phyloP scores from a whole-genome alignment of 2,888 invertebrate genomes.

The Kryphioiulus occultus region DNA sequence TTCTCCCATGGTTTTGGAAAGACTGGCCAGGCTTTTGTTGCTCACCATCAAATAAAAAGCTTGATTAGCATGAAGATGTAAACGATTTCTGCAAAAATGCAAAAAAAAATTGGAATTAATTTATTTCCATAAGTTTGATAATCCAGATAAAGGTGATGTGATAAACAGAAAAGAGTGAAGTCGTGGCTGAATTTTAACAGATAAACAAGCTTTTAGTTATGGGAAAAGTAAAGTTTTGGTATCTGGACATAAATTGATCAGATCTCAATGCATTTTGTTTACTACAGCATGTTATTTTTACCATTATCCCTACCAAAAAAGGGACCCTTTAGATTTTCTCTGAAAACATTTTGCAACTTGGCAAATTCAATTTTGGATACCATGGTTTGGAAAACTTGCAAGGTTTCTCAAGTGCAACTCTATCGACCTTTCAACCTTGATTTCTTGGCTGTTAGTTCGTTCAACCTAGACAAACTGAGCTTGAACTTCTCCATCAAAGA shows the following conservation, averaged over 20 bases:
- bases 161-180: no score
- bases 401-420: neutral
- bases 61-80: conserved; percentile 72
- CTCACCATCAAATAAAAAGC: conserved; percentile 84
- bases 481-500: neutral
- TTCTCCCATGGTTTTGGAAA: conserved; percentile 82
- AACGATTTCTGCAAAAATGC: conserved; percentile 66
- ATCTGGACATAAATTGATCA: no score
- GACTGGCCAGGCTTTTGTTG: conserved; percentile 80
- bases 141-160: neutral
- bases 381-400: neutral
- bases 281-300: no score
- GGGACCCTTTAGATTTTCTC: no score
- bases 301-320: neutral
- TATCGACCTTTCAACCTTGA: neutral
- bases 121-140: neutral
- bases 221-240: no score
- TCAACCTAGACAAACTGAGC: neutral
- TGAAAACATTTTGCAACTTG: neutral
- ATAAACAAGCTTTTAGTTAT: neutral
- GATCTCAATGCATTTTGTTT: no score
- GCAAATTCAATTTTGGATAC: neutral
- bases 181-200: neutral
- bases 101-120: neutral
- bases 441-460: neutral